These are phyloP conservation scores for Mustela lutreola DNA, from an alignment of 2,113 vertebrate genomes.

Conservation along the genomic window DNA sequence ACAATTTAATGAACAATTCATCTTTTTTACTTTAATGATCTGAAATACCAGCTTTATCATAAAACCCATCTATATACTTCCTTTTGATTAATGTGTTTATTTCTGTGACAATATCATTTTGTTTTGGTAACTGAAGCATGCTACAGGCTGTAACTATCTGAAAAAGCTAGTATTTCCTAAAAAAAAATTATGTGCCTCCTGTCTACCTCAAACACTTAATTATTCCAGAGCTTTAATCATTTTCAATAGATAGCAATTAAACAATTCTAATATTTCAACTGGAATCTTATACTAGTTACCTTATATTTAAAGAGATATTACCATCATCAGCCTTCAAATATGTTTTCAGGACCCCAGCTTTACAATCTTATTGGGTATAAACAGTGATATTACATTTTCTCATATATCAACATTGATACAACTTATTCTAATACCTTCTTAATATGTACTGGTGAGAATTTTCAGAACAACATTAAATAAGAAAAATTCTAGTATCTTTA, in stretches of 20 bases:
- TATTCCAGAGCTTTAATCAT: background rate
- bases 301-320: background rate
- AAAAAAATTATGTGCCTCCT: background rate
- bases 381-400: background rate
- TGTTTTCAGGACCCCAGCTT: background rate
- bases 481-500: background rate
- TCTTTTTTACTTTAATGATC: background rate
- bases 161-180: background rate
- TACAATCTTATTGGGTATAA: background rate
- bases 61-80: background rate
- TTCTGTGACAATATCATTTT: background rate
- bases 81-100: conserved; percentile 21
- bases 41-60: background rate
- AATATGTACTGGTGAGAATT: background rate
- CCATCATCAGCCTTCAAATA: background rate
- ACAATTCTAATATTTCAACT: background rate
- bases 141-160: background rate
- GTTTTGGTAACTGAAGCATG: background rate
- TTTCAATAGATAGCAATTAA: background rate
- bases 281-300: background rate
- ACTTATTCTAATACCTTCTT: background rate
- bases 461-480: background rate
- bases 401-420: background rate
- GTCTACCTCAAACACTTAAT: background rate
- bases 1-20: background rate